phyloP scores from a whole-genome alignment of 2,113 vertebrate genomes.

The Anhinga rufa region DNA sequence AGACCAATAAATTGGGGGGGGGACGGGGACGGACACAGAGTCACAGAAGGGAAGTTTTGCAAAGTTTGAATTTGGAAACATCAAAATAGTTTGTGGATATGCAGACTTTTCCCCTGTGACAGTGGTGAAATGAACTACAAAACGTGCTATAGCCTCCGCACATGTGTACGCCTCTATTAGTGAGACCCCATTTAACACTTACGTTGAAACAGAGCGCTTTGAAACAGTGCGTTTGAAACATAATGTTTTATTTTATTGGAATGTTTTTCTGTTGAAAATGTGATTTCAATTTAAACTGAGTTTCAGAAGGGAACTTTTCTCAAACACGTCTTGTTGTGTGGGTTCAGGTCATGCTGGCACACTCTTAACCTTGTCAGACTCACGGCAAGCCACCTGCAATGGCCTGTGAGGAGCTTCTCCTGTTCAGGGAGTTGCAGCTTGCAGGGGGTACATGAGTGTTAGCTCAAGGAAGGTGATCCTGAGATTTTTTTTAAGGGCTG shows the following conservation, averaged over 20 bases:
- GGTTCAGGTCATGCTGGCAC: neutral
- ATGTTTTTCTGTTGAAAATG: neutral
- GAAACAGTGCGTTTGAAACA: neutral
- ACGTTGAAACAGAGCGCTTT: neutral
- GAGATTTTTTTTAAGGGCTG: neutral
- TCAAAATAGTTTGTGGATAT: neutral
- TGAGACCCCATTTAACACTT: neutral
- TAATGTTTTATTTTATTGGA: neutral
- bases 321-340: neutral
- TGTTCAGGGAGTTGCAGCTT: too few species aligned
- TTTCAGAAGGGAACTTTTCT: neutral
- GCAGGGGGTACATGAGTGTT: rapidly evolving
- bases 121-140: neutral
- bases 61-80: neutral
- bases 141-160: neutral
- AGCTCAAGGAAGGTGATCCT: neutral
- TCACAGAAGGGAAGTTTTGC: neutral
- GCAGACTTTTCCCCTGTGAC: neutral
- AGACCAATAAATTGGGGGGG: neutral
- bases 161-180: rapidly evolving
- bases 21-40: too few species aligned
- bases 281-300: neutral
- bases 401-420: neutral
- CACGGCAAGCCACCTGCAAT: rapidly evolving
- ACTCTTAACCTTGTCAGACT: neutral